phyloP scores from a whole-genome alignment of 2,113 vertebrate genomes.

The Rhinichthys klamathensis region DNA sequence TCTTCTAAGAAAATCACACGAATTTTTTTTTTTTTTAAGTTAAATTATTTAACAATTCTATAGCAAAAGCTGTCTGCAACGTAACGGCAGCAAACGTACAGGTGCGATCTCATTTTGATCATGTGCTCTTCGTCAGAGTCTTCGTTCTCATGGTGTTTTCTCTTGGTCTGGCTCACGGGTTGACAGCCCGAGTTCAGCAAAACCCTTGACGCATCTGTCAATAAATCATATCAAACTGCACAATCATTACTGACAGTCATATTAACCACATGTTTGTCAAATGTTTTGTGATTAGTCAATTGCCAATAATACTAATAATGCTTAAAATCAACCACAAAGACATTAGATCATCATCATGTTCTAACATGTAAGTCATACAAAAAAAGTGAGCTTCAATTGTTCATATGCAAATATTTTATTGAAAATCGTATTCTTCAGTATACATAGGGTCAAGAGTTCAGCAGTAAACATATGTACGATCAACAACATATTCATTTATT shows the following conservation, averaged over 20 bases:
- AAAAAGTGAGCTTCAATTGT: not conserved
- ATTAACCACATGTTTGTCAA: too few relatives aligned
- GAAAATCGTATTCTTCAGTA: not conserved
- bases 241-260: not conserved
- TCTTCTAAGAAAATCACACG: conserved; percentile 72
- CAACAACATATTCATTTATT: not conserved
- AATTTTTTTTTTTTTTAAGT: too few relatives aligned
- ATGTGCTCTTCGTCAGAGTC: conserved; percentile 89
- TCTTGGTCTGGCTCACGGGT: conserved; percentile 90
- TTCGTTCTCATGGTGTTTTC: conserved; percentile 90
- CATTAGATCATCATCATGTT: not conserved
- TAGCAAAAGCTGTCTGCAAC: not conserved
- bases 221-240: not conserved
- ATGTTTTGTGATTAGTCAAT: too few relatives aligned
- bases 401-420: not conserved
- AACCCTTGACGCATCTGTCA: conserved; percentile 84
- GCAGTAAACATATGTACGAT: too few relatives aligned
- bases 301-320: not conserved
- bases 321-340: not conserved
- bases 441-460: not conserved
- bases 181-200: conserved; percentile 86
- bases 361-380: not conserved
- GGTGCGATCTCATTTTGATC: conserved; percentile 91
- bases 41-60: not conserved
- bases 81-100: conserved; percentile 78